phyloP scores from a whole-genome alignment of 2,797 vertebrate species.

The Knipowitschia caucasica region DNA sequence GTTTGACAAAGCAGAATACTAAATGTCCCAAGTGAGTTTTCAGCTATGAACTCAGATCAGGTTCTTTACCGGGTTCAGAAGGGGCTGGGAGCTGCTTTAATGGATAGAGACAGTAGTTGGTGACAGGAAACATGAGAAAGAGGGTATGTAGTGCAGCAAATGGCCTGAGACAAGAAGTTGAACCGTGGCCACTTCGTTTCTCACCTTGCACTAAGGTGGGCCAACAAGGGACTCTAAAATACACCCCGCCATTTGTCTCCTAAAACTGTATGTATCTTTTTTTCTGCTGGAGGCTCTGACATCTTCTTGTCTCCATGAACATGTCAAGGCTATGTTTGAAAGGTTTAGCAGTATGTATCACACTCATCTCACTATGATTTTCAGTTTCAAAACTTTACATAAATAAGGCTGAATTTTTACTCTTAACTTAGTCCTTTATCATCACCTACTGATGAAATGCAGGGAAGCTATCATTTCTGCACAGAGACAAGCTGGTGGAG shows the following conservation, averaged over 20 bases:
- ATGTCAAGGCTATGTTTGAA: neutral
- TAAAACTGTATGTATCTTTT: neutral
- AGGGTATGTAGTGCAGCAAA: conserved; percentile 8
- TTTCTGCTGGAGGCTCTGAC: neutral
- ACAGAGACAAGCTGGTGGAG: too few relatives aligned
- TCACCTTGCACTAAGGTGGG: neutral
- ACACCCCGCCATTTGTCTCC: neutral
- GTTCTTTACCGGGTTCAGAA: neutral
- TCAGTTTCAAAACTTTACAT: too few relatives aligned
- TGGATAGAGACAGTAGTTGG: conserved; percentile 10
- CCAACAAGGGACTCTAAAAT: neutral
- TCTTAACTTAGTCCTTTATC: too few relatives aligned
- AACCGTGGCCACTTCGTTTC: conserved; percentile 2
- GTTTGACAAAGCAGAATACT: neutral
- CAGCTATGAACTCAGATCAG: conserved; percentile 1
- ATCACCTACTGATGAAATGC: too few relatives aligned
- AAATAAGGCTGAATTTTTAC: too few relatives aligned
- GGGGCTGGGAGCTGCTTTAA: neutral
- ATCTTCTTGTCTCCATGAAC: neutral
- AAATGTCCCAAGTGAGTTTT: neutral
- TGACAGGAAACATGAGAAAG: conserved; percentile 14
- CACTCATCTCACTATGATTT: too few relatives aligned
- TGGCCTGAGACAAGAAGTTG: neutral
- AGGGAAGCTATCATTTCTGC: too few relatives aligned
- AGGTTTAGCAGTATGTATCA: too few relatives aligned